Conservation (phyloP, 2,888 invertebrate genomes). For the Pilophorus perplexus region DNA sequence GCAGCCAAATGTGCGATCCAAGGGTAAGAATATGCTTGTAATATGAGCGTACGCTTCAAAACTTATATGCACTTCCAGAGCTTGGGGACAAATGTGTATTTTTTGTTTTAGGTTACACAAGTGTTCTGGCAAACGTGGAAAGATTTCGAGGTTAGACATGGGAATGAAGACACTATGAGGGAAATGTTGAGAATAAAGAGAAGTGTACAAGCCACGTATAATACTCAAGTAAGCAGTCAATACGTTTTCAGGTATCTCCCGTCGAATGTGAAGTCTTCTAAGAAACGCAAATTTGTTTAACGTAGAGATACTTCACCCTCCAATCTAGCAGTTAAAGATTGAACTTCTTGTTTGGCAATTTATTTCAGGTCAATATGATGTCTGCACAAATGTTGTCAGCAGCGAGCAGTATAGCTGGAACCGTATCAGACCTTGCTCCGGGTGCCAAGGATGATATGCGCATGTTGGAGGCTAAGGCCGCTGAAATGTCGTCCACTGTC, state of each 20-base stretch:
- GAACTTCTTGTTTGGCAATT: background rate
- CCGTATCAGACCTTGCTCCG: constrained; percentile 69
- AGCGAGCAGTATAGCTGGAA: constrained; percentile 63
- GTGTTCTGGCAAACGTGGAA: constrained; percentile 99
- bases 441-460: constrained; percentile 84
- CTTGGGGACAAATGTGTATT: no score
- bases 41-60: background rate
- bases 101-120: constrained; percentile 61
- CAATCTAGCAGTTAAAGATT: background rate
- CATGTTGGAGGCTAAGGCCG: constrained; percentile 79
- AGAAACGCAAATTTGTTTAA: background rate
- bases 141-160: constrained; percentile 97
- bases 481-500: constrained; percentile 59
- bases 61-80: no score
- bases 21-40: constrained; percentile 69
- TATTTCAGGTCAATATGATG: constrained; percentile 85
- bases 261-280: background rate
- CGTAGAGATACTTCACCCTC: background rate
- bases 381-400: constrained; percentile 93
- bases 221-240: constrained; percentile 59
- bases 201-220: constrained; percentile 96
- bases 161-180: constrained; percentile 98
- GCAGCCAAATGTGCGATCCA: constrained; percentile 98
- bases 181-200: constrained; percentile 98
- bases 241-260: background rate